Evolutionary conservation across 2,888 invertebrate species (phyloP).

Genomic region (Phytoseiulus persimilis): DNA sequence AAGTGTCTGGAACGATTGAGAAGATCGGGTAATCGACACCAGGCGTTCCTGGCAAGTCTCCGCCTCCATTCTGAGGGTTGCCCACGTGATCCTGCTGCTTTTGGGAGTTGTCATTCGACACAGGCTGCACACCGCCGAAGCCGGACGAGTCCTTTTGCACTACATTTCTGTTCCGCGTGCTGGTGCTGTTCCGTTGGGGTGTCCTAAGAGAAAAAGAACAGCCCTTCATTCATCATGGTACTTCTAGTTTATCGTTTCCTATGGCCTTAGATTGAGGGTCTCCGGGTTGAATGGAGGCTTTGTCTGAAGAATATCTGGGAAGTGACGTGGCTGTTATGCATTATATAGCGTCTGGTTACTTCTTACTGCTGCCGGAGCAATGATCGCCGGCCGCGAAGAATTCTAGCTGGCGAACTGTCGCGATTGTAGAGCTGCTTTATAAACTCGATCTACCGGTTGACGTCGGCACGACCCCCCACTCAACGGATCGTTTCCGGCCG

Average conservation of each 20-base stretch:
- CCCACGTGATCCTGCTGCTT: neutral
- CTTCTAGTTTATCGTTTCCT: neutral
- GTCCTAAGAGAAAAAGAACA: neutral
- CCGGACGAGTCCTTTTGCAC: neutral
- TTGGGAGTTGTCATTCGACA: neutral
- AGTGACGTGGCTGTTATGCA: neutral
- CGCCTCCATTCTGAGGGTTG: neutral
- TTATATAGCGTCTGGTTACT: neutral
- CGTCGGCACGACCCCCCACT: neutral
- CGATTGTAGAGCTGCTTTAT: neutral
- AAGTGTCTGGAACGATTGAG: slow-evolving; percentile 13
- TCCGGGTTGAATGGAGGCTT: neutral
- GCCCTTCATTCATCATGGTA: neutral
- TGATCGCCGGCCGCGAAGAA: neutral
- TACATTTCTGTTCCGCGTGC: neutral
- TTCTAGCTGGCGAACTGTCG: neutral
- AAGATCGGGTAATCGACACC: slow-evolving; percentile 32
- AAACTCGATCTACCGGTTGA: neutral
- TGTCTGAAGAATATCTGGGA: neutral
- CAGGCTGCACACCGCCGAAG: neutral
- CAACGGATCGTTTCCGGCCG: neutral
- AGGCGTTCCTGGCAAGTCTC: slow-evolving; percentile 31
- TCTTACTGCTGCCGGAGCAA: neutral
- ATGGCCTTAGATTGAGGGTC: neutral
- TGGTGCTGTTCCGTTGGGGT: neutral